Percentiles rank a stretch among this genome's conserved stretches.
These are phyloP conservation scores for Cotesia chilonis DNA, from an alignment of 1,140 invertebrate genomes.

Conservation along the genomic window DNA sequence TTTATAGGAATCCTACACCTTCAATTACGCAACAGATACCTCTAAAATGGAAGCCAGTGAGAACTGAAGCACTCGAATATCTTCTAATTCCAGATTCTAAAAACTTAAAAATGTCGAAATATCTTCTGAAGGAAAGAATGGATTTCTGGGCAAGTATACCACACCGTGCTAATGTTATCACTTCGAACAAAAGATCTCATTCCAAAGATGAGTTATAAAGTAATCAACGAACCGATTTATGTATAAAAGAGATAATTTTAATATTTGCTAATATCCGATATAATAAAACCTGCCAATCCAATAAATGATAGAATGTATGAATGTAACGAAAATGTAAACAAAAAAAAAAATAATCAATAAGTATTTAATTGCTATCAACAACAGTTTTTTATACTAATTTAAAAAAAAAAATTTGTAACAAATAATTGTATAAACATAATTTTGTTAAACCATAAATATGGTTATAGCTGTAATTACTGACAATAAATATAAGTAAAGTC, in stretches of 20 bases:
- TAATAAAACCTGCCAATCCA: too few species aligned
- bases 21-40: conserved; percentile 51
- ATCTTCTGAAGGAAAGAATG: conserved; percentile 57
- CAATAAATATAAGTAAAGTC: not conserved
- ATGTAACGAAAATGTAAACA: too few species aligned
- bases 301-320: too few species aligned
- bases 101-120: conserved; percentile 55
- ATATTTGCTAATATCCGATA: too few species aligned
- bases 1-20: conserved; percentile 66
- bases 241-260: too few species aligned
- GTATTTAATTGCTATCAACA: not conserved
- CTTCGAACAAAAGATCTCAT: not conserved
- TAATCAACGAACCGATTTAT: not conserved
- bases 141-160: conserved; percentile 61
- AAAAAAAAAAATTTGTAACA: conserved; percentile 18
- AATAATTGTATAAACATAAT: not conserved
- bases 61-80: conserved; percentile 60
- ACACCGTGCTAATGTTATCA: conserved; percentile 28
- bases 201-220: conserved; percentile 51
- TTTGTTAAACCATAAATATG: not conserved
- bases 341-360: conserved; percentile 8
- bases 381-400: not conserved
- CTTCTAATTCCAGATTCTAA: conserved; percentile 58
- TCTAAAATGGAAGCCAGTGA: conserved; percentile 65
- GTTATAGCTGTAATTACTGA: not conserved